Evolutionary conservation across 2,797 vertebrate species (phyloP).

Genomic region (Pogonophryne albipinna): DNA sequence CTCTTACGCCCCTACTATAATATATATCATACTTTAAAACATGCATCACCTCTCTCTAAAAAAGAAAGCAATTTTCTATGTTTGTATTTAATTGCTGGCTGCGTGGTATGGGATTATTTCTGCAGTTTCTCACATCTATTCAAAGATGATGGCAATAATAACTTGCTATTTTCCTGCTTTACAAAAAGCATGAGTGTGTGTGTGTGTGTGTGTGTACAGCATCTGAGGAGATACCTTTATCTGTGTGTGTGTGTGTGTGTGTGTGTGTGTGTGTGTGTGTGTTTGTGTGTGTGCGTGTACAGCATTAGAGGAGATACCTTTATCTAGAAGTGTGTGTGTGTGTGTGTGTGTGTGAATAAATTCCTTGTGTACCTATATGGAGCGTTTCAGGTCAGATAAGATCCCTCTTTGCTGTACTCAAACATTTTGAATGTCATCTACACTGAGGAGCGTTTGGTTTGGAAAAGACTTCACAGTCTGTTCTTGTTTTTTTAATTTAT

Average conservation of each 20-base stretch:
- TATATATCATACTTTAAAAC: conserved; percentile 7
- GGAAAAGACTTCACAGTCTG: conserved; percentile 24
- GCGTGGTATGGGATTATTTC: conserved; percentile 10
- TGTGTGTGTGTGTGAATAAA: too few relatives aligned
- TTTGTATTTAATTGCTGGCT: conserved; percentile 14
- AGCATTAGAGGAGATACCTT: too few relatives aligned
- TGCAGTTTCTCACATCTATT: conserved; percentile 26
- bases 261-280: too few relatives aligned
- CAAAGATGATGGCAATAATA: too few relatives aligned
- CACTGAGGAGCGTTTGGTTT: neutral
- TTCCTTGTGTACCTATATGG: too few relatives aligned
- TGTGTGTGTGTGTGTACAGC: conserved; percentile 2
- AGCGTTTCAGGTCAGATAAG: neutral
- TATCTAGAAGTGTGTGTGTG: too few relatives aligned
- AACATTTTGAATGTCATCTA: neutral
- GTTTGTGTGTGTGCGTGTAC: too few relatives aligned
- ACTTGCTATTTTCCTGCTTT: conserved; percentile 29
- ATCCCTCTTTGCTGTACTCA: conserved; percentile 1
- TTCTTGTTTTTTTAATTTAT: conserved; percentile 29
- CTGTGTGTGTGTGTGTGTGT: too few relatives aligned
- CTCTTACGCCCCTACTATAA: neutral
- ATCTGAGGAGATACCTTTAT: neutral
- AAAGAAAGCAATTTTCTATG: conserved; percentile 5
- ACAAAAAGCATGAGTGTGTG: too few relatives aligned
- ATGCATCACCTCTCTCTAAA: neutral